phyloP scores from a whole-genome alignment of 1,140 invertebrate species.

The Steinernema khuongi region DNA sequence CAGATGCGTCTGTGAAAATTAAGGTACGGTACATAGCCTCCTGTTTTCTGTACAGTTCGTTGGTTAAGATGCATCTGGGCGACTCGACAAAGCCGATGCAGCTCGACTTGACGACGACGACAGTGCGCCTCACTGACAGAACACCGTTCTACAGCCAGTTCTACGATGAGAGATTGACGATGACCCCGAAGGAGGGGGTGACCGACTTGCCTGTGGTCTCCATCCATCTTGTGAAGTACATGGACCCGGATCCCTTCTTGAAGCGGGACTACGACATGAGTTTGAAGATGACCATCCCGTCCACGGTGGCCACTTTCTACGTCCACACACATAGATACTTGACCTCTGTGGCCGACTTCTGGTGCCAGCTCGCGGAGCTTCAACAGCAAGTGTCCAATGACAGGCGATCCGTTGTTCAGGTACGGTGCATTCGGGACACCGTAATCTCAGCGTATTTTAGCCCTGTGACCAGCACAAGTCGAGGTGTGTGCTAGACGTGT shows the following conservation, averaged over 20 bases:
- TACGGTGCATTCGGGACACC: no score
- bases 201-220: not conserved
- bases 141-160: slow-evolving; percentile 42
- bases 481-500: slow-evolving; percentile 35
- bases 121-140: slow-evolving; percentile 29
- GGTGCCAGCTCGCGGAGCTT: slow-evolving; percentile 76
- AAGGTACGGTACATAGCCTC: slow-evolving; percentile 13
- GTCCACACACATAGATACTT: slow-evolving; percentile 90
- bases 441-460: slow-evolving; percentile 53
- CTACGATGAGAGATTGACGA: slow-evolving; percentile 34
- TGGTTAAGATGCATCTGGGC: slow-evolving; percentile 16
- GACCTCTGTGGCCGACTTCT: slow-evolving; percentile 76
- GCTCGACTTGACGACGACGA: slow-evolving; percentile 20
- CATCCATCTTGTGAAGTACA: slow-evolving; percentile 7
- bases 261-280: slow-evolving; percentile 70
- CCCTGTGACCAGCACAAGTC: slow-evolving; percentile 32
- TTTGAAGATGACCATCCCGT: slow-evolving; percentile 71
- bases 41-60: not conserved
- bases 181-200: slow-evolving; percentile 17
- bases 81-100: slow-evolving; percentile 29
- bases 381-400: slow-evolving; percentile 68
- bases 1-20: slow-evolving; percentile 11
- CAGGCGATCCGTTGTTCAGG: not conserved
- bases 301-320: slow-evolving; percentile 66
- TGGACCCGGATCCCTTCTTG: slow-evolving; percentile 60